Evolutionary conservation across 2,113 vertebrate genomes (phyloP), one percentile per base, ranked within the genome.

Genomic region (Rhabdomys dilectus): DNA sequence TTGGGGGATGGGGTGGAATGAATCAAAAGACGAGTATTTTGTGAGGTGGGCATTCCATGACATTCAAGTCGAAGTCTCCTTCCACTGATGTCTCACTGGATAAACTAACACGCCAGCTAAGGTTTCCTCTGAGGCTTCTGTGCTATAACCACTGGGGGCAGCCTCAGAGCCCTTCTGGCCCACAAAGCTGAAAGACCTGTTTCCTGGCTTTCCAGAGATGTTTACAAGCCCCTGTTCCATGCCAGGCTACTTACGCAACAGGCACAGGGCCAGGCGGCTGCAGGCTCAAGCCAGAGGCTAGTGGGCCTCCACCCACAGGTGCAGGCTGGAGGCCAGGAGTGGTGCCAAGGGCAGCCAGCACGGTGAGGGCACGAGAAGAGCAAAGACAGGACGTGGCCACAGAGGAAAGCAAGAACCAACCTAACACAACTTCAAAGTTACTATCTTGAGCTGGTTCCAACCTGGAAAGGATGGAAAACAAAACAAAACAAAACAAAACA

Each of bases 11-110:
- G n/a, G 36, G 53, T 9, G 9, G n/a, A 15, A 48, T 56, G 31
- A 66, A 42, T 73, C 60, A 45, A 60, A 72, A 89, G 36, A 85
- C 51, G 1, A 51, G 1, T 21, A 13, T 45, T 68, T 92, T 3
- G 22, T 0, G 15, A 60, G 3, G 4, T 48, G 89, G 73, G 60
- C 12, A 39, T 8, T 4, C 11, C 0, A 73, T 0, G 45, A 72
- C 53, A 73, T 72, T 80, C 60, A 45, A 22, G 36, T 1, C 0
- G 0, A 9, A 17, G 66, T 2, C 21, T 21, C 75, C 58, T 64
- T 6, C 0, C 13, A 13, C 39, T 58, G 36, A 53, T 24, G 8
- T 53, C 34, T 16, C 19, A 2, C 0, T 26, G 34, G 22, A 68
- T 51, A 39, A 58, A 29, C 22, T 39, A 64, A 36, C 10, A 34